Evolutionary conservation across 2,113 vertebrate genomes (phyloP).

Genomic region (Thomomys bottae): DNA sequence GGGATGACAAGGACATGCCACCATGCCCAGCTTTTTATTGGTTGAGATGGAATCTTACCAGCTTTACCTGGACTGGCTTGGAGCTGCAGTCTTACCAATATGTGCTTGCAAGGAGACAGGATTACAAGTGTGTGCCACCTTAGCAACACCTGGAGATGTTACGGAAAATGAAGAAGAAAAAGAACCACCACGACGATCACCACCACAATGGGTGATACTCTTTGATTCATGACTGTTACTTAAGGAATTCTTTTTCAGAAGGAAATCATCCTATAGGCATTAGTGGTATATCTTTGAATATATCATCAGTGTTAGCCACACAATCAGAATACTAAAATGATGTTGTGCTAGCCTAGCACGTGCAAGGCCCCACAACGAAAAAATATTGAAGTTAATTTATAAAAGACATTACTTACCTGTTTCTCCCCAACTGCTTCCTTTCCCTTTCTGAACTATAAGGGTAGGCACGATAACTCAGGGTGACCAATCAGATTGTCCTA

Average conservation of each 20-base stretch:
- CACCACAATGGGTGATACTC: background rate
- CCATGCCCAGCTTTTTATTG: too few relatives aligned
- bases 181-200: slow-evolving; percentile 12
- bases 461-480: background rate
- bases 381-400: background rate
- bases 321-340: background rate
- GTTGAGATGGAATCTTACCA: too few relatives aligned
- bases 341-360: too few relatives aligned
- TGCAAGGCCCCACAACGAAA: background rate
- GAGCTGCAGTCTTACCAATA: too few relatives aligned
- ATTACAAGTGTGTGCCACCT: too few relatives aligned
- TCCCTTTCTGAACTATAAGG: background rate
- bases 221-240: slow-evolving; percentile 4
- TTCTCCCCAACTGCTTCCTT: background rate
- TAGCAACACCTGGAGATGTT: background rate
- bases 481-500: background rate
- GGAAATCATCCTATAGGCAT: background rate
- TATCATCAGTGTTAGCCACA: slow-evolving; percentile 17
- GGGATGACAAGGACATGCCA: too few relatives aligned
- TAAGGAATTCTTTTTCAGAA: slow-evolving; percentile 22
- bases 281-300: too few relatives aligned
- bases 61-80: too few relatives aligned
- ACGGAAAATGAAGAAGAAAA: background rate
- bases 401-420: background rate
- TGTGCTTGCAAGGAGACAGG: too few relatives aligned